Conservation (phyloP, 1,140 invertebrate species). For the Lordiphosa collinella region DNA sequence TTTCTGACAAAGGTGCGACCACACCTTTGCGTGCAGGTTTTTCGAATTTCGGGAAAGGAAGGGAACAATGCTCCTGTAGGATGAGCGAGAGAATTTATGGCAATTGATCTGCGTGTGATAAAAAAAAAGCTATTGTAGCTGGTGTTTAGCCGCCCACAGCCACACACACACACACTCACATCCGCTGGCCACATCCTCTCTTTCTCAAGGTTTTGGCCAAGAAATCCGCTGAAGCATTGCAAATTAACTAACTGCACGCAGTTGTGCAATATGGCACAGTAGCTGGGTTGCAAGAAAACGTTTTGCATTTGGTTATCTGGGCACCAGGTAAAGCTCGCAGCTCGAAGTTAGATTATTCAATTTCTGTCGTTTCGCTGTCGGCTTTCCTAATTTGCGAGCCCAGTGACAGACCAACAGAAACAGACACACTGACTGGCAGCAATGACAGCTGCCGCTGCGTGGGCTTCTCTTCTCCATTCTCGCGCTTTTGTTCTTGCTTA, state of each 20-base stretch:
- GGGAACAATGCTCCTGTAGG: constrained; percentile 26
- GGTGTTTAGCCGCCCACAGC: constrained; percentile 17
- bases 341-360: constrained; percentile 46
- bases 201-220: constrained; percentile 48
- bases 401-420: constrained; percentile 31
- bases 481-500: constrained; percentile 58
- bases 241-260: constrained; percentile 51
- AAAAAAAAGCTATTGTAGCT: constrained; percentile 6
- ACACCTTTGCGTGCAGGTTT: constrained; percentile 38
- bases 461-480: constrained; percentile 23
- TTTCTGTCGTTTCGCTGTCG: constrained; percentile 52
- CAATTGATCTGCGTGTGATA: neutral
- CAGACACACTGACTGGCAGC: constrained; percentile 38
- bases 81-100: neutral
- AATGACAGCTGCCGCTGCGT: constrained; percentile 43
- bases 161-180: no score
- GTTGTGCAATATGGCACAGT: constrained; percentile 36
- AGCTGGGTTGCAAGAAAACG: constrained; percentile 21
- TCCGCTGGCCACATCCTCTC: constrained; percentile 52
- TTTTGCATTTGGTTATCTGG: constrained; percentile 33
- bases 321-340: neutral
- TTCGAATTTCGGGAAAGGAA: neutral
- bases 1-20: constrained; percentile 51
- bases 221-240: constrained; percentile 70
- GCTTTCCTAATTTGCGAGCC: constrained; percentile 52